A percentile compares a stretch with the other conserved stretches of the same genome.
Conservation (phyloP, 1,140 invertebrate species). For the Scaptomyza pallida region DNA sequence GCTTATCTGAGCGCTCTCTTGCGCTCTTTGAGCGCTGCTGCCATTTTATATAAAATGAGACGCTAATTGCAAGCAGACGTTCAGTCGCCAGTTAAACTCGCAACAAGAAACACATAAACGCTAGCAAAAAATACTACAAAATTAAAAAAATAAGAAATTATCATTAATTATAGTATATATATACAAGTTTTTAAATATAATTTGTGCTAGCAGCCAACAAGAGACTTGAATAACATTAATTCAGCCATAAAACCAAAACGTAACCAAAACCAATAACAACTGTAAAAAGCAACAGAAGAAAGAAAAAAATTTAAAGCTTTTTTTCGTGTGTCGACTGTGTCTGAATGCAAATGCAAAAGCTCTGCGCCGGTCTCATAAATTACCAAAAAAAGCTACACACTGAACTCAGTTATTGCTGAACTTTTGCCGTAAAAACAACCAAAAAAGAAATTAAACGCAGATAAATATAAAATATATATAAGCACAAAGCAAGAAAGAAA, state of each 20-base stretch:
- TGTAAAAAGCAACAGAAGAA: slow-evolving; percentile 28
- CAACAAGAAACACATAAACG: slow-evolving; percentile 49
- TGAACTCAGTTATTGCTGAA: slow-evolving; percentile 80
- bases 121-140: slow-evolving; percentile 6
- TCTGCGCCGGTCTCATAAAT: slow-evolving; percentile 79
- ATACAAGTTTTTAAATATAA: slow-evolving; percentile 37
- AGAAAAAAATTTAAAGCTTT: slow-evolving; percentile 32
- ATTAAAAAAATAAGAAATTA: slow-evolving; percentile 16
- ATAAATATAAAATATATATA: slow-evolving; percentile 12
- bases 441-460: slow-evolving; percentile 24
- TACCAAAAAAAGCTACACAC: slow-evolving; percentile 55
- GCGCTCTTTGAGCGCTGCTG: slow-evolving; percentile 19
- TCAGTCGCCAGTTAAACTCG: slow-evolving; percentile 79
- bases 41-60: slow-evolving; percentile 70
- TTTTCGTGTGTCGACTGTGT: slow-evolving; percentile 7
- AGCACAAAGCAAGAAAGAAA: slow-evolving; percentile 8
- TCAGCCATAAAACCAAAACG: slow-evolving; percentile 42
- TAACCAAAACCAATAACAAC: slow-evolving; percentile 39
- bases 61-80: slow-evolving; percentile 71
- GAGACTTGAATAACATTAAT: slow-evolving; percentile 73
- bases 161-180: slow-evolving; percentile 25
- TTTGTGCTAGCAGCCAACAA: slow-evolving; percentile 45
- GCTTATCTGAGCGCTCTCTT: slow-evolving; percentile 13
- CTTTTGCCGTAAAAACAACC: slow-evolving; percentile 69
- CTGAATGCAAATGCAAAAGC: slow-evolving; percentile 58